Evolutionary conservation across 2,797 vertebrate genomes (phyloP), one percentile per base, ranked within the genome.

Genomic region (Rhyacichthys aspro): DNA sequence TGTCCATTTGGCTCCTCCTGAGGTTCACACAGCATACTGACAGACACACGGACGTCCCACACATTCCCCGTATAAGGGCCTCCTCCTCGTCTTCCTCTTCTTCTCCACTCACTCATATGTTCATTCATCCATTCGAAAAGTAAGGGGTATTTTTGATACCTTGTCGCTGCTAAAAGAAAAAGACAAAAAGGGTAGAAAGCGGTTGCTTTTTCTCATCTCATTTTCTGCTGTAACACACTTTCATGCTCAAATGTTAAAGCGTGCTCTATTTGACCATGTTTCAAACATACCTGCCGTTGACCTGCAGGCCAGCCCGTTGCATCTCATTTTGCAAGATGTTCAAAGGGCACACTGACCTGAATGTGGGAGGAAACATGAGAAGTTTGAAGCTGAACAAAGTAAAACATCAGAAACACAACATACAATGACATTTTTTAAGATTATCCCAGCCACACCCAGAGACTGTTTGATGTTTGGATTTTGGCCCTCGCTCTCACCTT

Each of bases 271-370:
- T 55, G 43, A 52, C 18, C 43, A 36, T 44, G 49, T 43, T 42
- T 37, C 17, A 39, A 42, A 52, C 55, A 2, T 84, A 93, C 92
- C 91, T 91, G 90, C 74, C 76, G 68, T 80, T 83, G 79, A 88
- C 86, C 78, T 87, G 82, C 75, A 72, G 81, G 79, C 62, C 79
- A 77, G 77, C 42, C 70, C 72, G 61, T 59, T 81, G 59, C 36
- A 74, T 17, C 87, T 98, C 95, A 98, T 89, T 98, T 98, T 82
- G 96, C 96, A 86, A 98, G 94, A 84, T 98, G 96, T 90, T 98
- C 96, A 93, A 98, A 98, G 67, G 97, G 96, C 94, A 98, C 95
- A 81, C 95, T 98, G 90, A 97, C 96, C 97, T 98, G 78, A 32
- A 41, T 4, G 53, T 8, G 15, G 44, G 66, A 14, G 2, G 43